Conservation (phyloP, 2,113 vertebrate species). For the Psilopsiagon aymara region DNA sequence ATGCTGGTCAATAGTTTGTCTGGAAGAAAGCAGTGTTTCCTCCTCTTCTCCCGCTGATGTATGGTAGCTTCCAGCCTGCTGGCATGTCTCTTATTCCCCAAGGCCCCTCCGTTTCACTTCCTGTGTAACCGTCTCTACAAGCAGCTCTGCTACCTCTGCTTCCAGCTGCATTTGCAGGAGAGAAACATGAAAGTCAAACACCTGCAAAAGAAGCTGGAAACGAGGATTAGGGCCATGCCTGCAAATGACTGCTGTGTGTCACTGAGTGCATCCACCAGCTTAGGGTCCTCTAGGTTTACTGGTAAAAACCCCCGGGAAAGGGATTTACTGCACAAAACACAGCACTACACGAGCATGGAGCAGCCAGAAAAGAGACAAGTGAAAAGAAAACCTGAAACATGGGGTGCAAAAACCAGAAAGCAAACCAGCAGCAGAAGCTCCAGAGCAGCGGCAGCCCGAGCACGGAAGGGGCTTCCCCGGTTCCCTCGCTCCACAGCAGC, state of each 20-base stretch:
- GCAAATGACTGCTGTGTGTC: rapidly evolving
- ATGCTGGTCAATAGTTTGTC: background rate
- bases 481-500: rapidly evolving
- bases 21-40: background rate
- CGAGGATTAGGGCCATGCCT: rapidly evolving
- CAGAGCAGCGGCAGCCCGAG: background rate
- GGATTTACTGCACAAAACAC: background rate
- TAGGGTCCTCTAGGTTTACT: background rate
- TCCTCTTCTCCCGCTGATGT: background rate
- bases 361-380: background rate
- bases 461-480: background rate
- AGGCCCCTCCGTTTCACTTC: conserved; percentile 8
- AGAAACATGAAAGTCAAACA: background rate
- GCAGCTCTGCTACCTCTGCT: background rate
- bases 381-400: background rate
- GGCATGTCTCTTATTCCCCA: background rate
- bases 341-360: background rate
- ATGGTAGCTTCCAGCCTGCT: background rate
- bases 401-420: no score
- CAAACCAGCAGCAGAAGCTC: background rate
- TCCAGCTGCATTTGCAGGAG: background rate
- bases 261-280: rapidly evolving
- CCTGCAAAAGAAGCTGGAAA: background rate
- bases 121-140: background rate
- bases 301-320: background rate